Percentiles rank a stretch among this genome's conserved stretches.
Conservation (phyloP, 1,140 invertebrate species). For the Neomicropteryx cornuta region DNA sequence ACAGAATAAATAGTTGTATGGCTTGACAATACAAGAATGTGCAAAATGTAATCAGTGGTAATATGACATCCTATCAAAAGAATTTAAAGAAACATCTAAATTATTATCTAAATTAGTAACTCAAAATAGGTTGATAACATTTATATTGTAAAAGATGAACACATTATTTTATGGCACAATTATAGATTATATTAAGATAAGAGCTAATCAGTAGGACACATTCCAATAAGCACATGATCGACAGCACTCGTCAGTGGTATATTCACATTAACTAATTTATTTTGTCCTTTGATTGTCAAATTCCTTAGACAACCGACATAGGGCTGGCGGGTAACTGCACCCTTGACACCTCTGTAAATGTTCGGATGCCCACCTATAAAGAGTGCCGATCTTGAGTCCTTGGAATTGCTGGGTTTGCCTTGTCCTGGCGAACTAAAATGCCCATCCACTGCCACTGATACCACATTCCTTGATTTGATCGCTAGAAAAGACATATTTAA, state of each 20-base stretch:
- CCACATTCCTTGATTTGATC: conserved; percentile 72
- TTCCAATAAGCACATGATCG: conserved; percentile 56
- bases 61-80: too few relatives aligned
- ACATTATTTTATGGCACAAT: too few relatives aligned
- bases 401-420: conserved; percentile 50
- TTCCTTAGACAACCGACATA: conserved; percentile 78
- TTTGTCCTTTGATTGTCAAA: conserved; percentile 53
- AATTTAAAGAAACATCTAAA: too few relatives aligned
- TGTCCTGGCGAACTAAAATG: conserved; percentile 51
- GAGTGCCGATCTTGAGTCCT: conserved; percentile 73
- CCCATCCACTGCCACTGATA: conserved; percentile 71
- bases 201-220: conserved; percentile 57
- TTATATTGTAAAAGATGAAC: too few relatives aligned
- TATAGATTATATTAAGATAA: background rate
- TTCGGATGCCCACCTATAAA: conserved; percentile 80
- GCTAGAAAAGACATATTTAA: conserved; percentile 53
- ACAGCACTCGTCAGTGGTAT: conserved; percentile 48
- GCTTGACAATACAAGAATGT: too few relatives aligned
- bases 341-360: conserved; percentile 42
- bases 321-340: conserved; percentile 47
- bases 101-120: too few relatives aligned
- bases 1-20: too few relatives aligned
- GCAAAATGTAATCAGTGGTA: too few relatives aligned
- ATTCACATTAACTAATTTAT: conserved; percentile 40
- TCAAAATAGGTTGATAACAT: too few relatives aligned